Conservation (phyloP, 2,888 invertebrate species). For the Oscheius onirici region DNA sequence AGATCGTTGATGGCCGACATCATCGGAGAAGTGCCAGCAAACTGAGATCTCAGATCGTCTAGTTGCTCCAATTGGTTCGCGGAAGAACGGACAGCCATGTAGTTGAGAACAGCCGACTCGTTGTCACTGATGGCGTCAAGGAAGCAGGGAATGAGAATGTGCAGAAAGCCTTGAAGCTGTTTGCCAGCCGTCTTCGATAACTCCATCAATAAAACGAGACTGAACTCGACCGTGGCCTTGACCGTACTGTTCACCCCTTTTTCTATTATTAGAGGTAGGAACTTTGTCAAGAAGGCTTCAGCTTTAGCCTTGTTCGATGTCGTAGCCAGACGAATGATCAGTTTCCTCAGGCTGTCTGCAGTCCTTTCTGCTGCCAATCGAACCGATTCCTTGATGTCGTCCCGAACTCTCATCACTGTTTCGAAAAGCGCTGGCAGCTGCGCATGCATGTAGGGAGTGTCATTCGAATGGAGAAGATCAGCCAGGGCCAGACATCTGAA, state of each 20-base stretch:
- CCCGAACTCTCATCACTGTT: constrained; percentile 88
- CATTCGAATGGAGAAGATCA: constrained; percentile 80
- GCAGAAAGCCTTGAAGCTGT: constrained; percentile 82
- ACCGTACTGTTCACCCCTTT: constrained; percentile 51
- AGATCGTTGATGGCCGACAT: constrained; percentile 55
- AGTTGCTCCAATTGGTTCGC: constrained; percentile 80
- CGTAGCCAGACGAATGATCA: constrained; percentile 56
- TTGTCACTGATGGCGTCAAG: constrained; percentile 83
- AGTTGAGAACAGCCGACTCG: constrained; percentile 82
- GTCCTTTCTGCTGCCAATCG: constrained; percentile 73
- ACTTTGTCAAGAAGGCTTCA: constrained; percentile 38
- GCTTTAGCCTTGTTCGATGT: constrained; percentile 46
- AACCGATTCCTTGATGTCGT: constrained; percentile 83
- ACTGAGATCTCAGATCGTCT: constrained; percentile 83
- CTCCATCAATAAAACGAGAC: constrained; percentile 86
- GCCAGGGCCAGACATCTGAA: constrained; percentile 83
- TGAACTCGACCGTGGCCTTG: constrained; percentile 71
- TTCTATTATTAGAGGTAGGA: constrained; percentile 55
- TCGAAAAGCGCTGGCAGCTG: constrained; percentile 80
- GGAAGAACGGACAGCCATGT: constrained; percentile 81
- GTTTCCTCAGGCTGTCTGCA: constrained; percentile 72
- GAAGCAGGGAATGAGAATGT: constrained; percentile 84
- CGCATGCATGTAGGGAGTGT: constrained; percentile 72
- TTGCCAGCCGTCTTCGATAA: constrained; percentile 84
- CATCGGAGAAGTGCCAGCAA: constrained; percentile 86